Evolutionary conservation across 2,113 vertebrate species (phyloP).

Genomic region (Setophaga petechia): DNA sequence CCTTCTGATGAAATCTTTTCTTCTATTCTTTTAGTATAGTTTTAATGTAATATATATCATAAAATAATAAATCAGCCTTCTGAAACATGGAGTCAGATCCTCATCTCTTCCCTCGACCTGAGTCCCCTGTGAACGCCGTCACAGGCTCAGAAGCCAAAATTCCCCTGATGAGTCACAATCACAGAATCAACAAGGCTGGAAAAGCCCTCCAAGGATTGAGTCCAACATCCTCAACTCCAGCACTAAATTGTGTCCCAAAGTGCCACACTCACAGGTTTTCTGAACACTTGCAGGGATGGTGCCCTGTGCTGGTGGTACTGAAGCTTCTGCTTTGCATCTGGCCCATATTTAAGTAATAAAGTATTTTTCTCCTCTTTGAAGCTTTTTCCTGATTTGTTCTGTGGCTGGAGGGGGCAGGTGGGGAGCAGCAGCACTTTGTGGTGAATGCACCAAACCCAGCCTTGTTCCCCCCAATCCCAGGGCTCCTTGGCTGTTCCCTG

Average conservation of each 20-base stretch:
- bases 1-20: too few species aligned
- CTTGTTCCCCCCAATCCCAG: neutral
- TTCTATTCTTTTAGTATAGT: too few species aligned
- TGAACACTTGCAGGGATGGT: neutral
- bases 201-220: neutral
- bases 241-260: neutral
- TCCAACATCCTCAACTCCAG: neutral
- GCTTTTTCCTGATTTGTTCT: neutral
- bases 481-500: neutral
- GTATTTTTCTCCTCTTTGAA: neutral
- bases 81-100: too few species aligned
- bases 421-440: neutral
- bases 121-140: too few species aligned
- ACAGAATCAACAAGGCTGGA: neutral
- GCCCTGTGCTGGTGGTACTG: neutral
- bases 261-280: accelerated
- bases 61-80: too few species aligned
- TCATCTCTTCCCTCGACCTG: too few species aligned
- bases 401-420: accelerated
- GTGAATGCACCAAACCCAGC: accelerated
- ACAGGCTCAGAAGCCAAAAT: neutral
- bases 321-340: neutral
- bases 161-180: neutral
- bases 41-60: too few species aligned
- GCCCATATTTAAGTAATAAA: accelerated